Percentiles rank a stretch among this genome's conserved stretches.
Evolutionary conservation across 2,888 invertebrate genomes (phyloP).

Genomic region (Thecocarcelia acutangulata): DNA sequence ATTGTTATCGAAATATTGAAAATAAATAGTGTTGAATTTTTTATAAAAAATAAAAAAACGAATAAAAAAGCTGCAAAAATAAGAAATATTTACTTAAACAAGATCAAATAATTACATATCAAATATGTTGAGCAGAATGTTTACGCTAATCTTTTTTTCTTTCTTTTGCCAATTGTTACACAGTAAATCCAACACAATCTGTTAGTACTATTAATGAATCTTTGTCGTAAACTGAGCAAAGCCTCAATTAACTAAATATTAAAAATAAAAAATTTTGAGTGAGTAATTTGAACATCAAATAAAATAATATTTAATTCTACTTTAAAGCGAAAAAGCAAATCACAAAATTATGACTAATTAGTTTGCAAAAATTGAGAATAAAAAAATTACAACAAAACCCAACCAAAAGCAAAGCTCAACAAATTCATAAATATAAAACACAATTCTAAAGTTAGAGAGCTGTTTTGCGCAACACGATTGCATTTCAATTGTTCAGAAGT

Average conservation of each 20-base stretch:
- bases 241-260: neutral
- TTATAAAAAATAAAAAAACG: no score
- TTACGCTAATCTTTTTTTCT: no score
- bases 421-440: constrained; percentile 1
- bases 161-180: no score
- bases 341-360: constrained; percentile 44
- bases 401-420: constrained; percentile 7
- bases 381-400: constrained; percentile 9
- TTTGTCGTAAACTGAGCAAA: constrained; percentile 1
- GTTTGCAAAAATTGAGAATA: no score
- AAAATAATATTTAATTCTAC: constrained; percentile 25
- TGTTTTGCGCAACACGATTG: neutral
- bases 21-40: no score
- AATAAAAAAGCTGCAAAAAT: no score
- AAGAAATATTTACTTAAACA: no score
- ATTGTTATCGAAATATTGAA: no score
- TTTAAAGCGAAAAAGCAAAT: neutral
- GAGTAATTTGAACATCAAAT: constrained; percentile 34
- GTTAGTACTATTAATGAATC: no score
- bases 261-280: constrained; percentile 17
- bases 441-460: constrained; percentile 9
- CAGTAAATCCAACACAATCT: no score
- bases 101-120: no score
- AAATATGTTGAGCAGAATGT: no score
- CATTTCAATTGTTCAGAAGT: constrained; percentile 36